A percentile compares a stretch with the other conserved stretches of the same genome.
phyloP scores from a whole-genome alignment of 1,140 invertebrate genomes.

The Lucilia sericata region DNA sequence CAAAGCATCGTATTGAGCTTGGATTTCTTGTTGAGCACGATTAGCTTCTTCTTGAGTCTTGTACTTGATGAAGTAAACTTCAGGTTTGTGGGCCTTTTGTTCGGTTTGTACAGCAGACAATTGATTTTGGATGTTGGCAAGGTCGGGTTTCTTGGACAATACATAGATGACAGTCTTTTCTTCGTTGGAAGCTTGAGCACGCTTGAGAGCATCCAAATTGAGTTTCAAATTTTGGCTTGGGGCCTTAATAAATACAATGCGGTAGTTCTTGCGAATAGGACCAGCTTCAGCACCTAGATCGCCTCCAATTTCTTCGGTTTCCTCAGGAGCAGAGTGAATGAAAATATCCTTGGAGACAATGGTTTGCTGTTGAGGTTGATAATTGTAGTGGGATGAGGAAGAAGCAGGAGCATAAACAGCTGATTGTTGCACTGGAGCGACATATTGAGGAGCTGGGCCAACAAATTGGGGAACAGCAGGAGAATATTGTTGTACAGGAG shows the following conservation, averaged over 20 bases:
- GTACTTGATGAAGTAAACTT: conserved; percentile 82
- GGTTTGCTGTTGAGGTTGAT: conserved; percentile 47
- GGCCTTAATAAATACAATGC: conserved; percentile 89
- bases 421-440: neutral
- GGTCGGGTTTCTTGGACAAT: conserved; percentile 77
- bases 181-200: conserved; percentile 75
- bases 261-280: conserved; percentile 83
- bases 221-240: conserved; percentile 78
- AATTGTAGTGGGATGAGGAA: neutral
- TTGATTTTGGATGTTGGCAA: conserved; percentile 62
- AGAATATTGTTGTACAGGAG: neutral
- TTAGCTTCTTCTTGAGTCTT: conserved; percentile 74
- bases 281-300: conserved; percentile 53
- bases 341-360: conserved; percentile 66
- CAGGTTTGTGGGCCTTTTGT: conserved; percentile 73
- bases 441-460: conserved; percentile 42
- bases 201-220: conserved; percentile 71
- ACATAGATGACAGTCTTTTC: conserved; percentile 90
- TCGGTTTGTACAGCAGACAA: conserved; percentile 59
- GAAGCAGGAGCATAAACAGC: neutral
- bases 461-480: neutral
- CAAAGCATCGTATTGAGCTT: conserved; percentile 65
- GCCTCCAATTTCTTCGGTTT: conserved; percentile 57
- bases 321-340: conserved; percentile 65
- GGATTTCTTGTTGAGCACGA: conserved; percentile 64